Evolutionary conservation across 2,113 vertebrate genomes (phyloP).

Genomic region (Corythornis madagascariensis): DNA sequence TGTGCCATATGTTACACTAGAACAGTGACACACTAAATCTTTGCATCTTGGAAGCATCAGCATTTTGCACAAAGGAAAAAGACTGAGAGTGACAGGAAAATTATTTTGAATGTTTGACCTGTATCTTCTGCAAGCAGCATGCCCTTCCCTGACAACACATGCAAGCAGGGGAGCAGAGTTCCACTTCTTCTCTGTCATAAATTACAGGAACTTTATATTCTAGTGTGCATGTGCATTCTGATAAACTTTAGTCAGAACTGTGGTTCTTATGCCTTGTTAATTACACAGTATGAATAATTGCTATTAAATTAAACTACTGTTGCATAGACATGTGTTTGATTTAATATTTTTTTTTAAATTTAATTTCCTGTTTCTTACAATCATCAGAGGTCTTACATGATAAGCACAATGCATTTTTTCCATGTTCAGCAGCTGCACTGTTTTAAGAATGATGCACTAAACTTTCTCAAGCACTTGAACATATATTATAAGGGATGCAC

Average conservation of each 20-base stretch:
- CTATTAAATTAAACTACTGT: background rate
- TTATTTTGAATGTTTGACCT: background rate
- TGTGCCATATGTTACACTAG: slow-evolving; percentile 4
- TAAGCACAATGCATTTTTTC: background rate
- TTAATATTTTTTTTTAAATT: background rate
- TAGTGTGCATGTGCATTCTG: background rate
- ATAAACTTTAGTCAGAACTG: background rate
- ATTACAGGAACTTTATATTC: background rate
- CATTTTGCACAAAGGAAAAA: slow-evolving; percentile 1
- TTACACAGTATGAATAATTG: background rate
- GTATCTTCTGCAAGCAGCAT: background rate
- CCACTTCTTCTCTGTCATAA: background rate
- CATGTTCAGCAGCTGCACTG: background rate
- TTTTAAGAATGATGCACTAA: background rate
- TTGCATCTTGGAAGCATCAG: background rate
- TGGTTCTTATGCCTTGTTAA: background rate
- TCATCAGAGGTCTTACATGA: background rate
- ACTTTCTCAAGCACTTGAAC: background rate
- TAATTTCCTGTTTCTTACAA: background rate
- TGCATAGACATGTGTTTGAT: background rate
- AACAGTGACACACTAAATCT: background rate
- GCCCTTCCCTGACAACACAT: background rate
- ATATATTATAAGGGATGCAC: background rate
- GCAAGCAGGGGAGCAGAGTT: background rate
- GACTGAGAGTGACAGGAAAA: background rate